These are phyloP conservation scores for Onychostoma macrolepis DNA, from an alignment of 2,113 vertebrate genomes.

Conservation along the genomic window DNA sequence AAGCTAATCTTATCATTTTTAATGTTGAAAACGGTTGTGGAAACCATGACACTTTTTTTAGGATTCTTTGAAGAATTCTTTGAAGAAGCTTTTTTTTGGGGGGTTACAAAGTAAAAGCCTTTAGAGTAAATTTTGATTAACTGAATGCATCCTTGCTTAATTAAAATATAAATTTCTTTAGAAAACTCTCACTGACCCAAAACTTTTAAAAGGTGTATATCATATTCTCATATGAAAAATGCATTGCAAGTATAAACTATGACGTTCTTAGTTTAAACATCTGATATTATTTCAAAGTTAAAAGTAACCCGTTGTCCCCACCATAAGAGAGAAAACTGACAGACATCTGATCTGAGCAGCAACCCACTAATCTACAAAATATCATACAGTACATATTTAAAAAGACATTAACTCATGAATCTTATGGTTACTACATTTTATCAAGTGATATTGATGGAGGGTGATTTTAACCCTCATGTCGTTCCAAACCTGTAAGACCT, in stretches of 20 bases:
- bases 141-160: neutral
- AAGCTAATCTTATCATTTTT: neutral
- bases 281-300: neutral
- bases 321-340: neutral
- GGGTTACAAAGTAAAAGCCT: neutral
- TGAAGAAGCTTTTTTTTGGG: neutral
- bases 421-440: neutral
- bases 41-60: neutral
- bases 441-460: neutral
- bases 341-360: neutral
- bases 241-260: neutral
- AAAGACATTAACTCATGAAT: neutral
- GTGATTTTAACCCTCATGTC: too few species aligned
- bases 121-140: neutral
- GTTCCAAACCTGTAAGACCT: too few species aligned
- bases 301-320: neutral
- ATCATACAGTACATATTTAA: neutral
- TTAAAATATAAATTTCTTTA: neutral
- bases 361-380: neutral
- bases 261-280: neutral
- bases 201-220: neutral
- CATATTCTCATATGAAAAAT: neutral
- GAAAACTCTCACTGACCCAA: neutral
- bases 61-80: neutral
- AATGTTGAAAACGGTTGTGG: neutral